A percentile compares a stretch with the other conserved stretches of the same genome.
phyloP scores from a whole-genome alignment of 2,888 invertebrate species.

The Enchytraeus crypticus region DNA sequence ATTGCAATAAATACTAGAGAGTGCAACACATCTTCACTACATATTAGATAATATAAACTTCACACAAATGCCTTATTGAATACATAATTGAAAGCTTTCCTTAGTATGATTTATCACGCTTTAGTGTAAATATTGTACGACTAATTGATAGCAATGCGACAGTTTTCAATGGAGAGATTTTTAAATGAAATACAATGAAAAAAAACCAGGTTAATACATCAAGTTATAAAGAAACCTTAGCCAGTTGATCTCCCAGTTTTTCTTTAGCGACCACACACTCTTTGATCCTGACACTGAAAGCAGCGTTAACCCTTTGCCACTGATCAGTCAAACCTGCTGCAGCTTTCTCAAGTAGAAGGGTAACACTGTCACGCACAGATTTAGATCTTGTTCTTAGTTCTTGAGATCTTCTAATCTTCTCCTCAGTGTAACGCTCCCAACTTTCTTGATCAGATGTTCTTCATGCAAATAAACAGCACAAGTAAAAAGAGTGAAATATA shows the following conservation, averaged over 20 bases:
- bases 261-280: conserved; percentile 12
- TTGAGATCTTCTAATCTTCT: conserved; percentile 2
- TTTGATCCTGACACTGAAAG: conserved; percentile 2
- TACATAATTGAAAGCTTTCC: too few species aligned
- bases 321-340: conserved; percentile 7
- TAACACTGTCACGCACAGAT: conserved; percentile 1
- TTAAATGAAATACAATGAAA: too few species aligned
- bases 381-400: not conserved
- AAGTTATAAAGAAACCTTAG: too few species aligned
- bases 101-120: too few species aligned
- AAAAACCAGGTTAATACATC: too few species aligned
- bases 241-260: conserved; percentile 9
- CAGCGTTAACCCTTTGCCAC: conserved; percentile 6
- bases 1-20: too few species aligned
- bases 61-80: too few species aligned
- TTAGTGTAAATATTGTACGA: too few species aligned
- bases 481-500: not conserved
- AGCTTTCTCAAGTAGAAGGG: not conserved
- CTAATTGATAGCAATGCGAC: too few species aligned
- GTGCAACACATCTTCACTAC: too few species aligned
- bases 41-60: too few species aligned
- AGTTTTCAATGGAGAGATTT: too few species aligned
- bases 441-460: conserved; percentile 7
- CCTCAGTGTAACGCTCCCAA: conserved; percentile 3
- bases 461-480: not conserved